Evolutionary conservation across 2,888 invertebrate species (phyloP).

Genomic region (Apodemia mormo): DNA sequence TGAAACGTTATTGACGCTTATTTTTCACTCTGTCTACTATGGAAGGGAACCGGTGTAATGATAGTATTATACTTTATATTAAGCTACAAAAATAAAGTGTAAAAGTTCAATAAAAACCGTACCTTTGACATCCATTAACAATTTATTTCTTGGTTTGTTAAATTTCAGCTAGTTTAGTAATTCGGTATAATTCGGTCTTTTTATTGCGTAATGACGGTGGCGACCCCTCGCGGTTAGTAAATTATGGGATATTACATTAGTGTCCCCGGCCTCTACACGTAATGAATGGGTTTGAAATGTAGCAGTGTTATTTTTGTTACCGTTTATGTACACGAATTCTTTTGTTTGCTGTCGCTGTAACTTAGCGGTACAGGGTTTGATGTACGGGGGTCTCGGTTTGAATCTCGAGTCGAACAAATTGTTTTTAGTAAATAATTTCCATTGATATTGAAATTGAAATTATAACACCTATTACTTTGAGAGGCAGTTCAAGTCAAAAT

Average conservation of each 20-base stretch:
- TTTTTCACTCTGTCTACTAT: no score
- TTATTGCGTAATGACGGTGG: conserved; percentile 56
- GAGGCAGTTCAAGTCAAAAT: no score
- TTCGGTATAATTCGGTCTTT: conserved; percentile 40
- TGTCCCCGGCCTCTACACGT: conserved; percentile 33
- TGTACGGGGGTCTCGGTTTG: no score
- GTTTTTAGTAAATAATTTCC: no score
- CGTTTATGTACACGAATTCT: conserved; percentile 4
- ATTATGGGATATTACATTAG: conserved; percentile 52
- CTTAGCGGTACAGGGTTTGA: no score
- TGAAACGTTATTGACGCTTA: no score
- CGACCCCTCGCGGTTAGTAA: conserved; percentile 55
- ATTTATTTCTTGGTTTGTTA: conserved; percentile 20
- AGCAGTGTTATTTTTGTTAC: conserved; percentile 24
- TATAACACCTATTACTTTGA: no score
- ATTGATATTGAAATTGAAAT: no score
- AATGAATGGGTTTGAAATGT: conserved; percentile 32
- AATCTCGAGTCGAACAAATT: no score
- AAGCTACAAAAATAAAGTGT: no score
- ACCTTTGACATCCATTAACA: not conserved
- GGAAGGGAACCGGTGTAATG: no score
- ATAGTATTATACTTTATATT: no score
- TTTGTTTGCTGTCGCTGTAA: not conserved
- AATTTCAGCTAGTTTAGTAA: conserved; percentile 14
- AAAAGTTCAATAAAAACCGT: not conserved